Percentiles rank a stretch among this genome's conserved stretches.
Conservation (phyloP, 2,797 vertebrate genomes). For the Esox lucius region DNA sequence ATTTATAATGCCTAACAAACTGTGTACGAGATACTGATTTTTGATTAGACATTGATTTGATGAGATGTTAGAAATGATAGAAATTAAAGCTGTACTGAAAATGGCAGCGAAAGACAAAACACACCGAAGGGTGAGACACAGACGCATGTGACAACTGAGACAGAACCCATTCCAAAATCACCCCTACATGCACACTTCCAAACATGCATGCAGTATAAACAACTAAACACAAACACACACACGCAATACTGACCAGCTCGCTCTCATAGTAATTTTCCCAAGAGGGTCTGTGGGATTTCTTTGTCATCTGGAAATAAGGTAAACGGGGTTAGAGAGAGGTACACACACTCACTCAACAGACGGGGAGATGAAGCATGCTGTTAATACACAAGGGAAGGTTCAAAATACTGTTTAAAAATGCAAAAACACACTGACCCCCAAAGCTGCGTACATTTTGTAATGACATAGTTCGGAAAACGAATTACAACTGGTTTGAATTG, state of each 20-base stretch:
- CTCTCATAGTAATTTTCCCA: conserved; percentile 97
- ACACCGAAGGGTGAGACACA: not conserved
- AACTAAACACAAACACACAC: conserved; percentile 47
- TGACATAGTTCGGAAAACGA: not conserved
- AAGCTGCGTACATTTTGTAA: conserved; percentile 5
- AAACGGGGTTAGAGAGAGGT: conserved; percentile 71
- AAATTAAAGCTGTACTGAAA: conserved; percentile 1
- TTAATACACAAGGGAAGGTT: conserved; percentile 17
- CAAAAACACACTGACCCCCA: conserved; percentile 19
- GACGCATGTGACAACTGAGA: not conserved
- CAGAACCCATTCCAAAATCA: not conserved
- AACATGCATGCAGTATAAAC: conserved; percentile 46
- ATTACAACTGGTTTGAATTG: conserved; percentile 9
- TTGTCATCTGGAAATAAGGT: conserved; percentile 94
- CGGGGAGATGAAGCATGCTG: conserved; percentile 26
- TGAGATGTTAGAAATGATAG: no score
- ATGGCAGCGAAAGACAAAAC: not conserved
- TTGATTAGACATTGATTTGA: no score
- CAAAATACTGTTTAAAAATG: not conserved
- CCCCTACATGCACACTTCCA: not conserved
- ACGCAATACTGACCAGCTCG: conserved; percentile 90
- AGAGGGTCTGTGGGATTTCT: conserved; percentile 89
- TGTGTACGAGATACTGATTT: no score
- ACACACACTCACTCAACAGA: conserved; percentile 36
- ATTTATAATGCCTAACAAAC: no score